A percentile compares a stretch with the other conserved stretches of the same genome.
Evolutionary conservation across 2,888 invertebrate species (phyloP).

Genomic region (Troglohyphantes excavatus): DNA sequence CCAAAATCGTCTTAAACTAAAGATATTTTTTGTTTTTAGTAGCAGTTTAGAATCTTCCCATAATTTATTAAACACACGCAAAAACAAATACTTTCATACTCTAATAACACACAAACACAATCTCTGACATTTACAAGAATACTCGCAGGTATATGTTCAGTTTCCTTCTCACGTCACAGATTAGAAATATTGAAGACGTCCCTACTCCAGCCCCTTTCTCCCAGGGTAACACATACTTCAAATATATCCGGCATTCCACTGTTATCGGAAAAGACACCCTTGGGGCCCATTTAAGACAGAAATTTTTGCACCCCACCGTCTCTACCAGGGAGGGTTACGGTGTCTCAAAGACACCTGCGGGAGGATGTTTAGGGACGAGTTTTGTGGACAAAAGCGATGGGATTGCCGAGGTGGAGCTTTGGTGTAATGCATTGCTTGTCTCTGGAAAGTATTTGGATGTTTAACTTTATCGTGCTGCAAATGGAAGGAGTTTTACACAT

Average conservation of each 20-base stretch:
- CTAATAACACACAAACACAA: no score
- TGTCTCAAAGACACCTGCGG: not conserved
- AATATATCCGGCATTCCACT: not conserved
- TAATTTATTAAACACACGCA: no score
- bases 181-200: not conserved
- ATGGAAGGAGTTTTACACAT: no score
- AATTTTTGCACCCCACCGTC: not conserved
- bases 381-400: not conserved
- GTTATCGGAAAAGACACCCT: not conserved
- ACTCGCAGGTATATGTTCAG: not conserved
- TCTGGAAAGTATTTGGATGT: not conserved
- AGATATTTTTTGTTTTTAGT: no score
- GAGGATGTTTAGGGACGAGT: not conserved
- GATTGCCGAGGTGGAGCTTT: not conserved
- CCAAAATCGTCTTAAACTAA: no score
- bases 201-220: not conserved
- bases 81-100: no score
- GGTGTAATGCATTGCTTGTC: constrained; percentile 1
- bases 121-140: no score
- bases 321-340: not conserved
- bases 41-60: no score
- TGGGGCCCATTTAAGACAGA: not conserved
- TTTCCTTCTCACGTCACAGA: not conserved
- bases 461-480: not conserved
- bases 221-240: not conserved